A percentile compares a stretch with the other conserved stretches of the same genome.
Conservation (phyloP, 2,797 vertebrate species). For the Moxostoma hubbsi region DNA sequence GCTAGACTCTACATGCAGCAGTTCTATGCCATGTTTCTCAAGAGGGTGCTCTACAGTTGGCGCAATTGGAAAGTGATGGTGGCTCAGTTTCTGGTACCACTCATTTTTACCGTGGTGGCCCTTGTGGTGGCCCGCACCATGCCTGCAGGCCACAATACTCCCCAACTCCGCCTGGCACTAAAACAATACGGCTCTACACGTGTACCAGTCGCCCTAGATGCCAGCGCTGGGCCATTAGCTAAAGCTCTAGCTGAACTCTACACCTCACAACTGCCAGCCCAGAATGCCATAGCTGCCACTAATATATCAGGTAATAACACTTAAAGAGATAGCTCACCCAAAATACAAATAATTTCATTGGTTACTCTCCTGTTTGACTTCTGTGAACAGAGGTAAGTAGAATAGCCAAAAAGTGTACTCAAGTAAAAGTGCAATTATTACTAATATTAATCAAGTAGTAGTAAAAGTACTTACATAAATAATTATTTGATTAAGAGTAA, state of each 20-base stretch:
- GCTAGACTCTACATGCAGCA: constrained; percentile 91
- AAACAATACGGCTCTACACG: constrained; percentile 83
- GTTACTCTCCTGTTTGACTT: too few species aligned
- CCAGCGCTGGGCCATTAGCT: constrained; percentile 62
- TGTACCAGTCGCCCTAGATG: constrained; percentile 82
- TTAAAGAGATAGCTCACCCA: background rate
- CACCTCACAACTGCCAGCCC: constrained; percentile 76
- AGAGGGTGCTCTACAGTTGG: constrained; percentile 94
- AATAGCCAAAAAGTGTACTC: too few species aligned
- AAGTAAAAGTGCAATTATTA: too few species aligned
- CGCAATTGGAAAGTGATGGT: constrained; percentile 98
- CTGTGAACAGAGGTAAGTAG: too few species aligned
- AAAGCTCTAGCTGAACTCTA: constrained; percentile 77
- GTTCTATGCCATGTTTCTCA: constrained; percentile 97
- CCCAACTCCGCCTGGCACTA: constrained; percentile 81
- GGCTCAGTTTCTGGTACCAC: constrained; percentile 94
- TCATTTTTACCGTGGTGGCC: constrained; percentile 89
- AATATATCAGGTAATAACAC: constrained; percentile 82
- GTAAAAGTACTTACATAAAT: too few species aligned
- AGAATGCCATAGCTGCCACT: constrained; percentile 72
- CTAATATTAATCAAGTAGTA: too few species aligned
- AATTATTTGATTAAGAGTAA: too few species aligned
- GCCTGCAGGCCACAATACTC: constrained; percentile 80
- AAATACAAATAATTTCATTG: too few species aligned
- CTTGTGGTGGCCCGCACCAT: constrained; percentile 87